Conservation (phyloP, 2,888 invertebrate species). For the Hirtodrosophila alboralis region DNA sequence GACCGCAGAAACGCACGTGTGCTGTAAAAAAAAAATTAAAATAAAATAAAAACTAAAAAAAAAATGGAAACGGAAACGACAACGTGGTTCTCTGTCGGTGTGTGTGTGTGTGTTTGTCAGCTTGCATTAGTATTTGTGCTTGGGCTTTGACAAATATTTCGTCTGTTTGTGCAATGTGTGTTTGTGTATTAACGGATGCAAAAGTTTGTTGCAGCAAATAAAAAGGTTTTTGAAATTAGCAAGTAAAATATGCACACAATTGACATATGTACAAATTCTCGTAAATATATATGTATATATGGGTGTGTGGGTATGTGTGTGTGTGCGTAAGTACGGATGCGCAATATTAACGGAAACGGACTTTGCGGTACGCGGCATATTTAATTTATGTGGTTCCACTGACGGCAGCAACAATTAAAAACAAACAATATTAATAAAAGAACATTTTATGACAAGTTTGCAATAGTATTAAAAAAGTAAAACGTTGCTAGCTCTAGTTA, state of each 20-base stretch:
- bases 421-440: constrained; percentile 4
- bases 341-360: constrained; percentile 59
- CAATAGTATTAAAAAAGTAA: not conserved
- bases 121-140: constrained; percentile 46
- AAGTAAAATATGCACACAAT: constrained; percentile 59
- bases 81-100: constrained; percentile 42
- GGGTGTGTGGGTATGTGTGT: constrained; percentile 11
- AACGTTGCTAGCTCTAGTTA: not conserved
- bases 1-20: constrained; percentile 58
- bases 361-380: constrained; percentile 60
- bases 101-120: constrained; percentile 12
- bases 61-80: constrained; percentile 69
- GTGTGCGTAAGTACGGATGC: constrained; percentile 33
- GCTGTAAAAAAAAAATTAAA: too few species aligned
- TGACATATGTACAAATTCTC: constrained; percentile 13
- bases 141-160: constrained; percentile 65
- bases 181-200: constrained; percentile 54
- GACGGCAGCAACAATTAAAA: constrained; percentile 9
- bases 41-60: too few species aligned
- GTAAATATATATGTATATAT: constrained; percentile 6
- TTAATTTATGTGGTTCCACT: constrained; percentile 39
- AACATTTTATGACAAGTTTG: not conserved
- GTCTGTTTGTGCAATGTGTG: constrained; percentile 23
- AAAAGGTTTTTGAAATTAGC: constrained; percentile 61
- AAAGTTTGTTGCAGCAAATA: constrained; percentile 65